Evolutionary conservation across 1,140 invertebrate genomes (phyloP).

Genomic region (Nasonia giraulti): DNA sequence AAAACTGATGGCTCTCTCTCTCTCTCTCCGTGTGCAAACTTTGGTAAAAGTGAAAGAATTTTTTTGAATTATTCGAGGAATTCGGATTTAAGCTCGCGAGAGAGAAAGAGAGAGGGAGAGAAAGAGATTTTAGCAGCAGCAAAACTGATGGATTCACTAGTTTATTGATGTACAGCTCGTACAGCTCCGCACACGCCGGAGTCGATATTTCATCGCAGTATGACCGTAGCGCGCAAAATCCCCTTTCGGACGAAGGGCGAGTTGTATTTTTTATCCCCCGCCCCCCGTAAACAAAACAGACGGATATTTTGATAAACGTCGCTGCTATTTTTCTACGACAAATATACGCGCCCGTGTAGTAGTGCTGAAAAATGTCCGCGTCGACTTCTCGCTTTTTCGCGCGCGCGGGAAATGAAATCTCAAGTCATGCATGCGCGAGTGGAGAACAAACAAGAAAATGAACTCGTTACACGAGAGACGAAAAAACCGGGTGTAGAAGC

Average conservation of each 20-base stretch:
- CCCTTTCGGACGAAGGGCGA: background rate
- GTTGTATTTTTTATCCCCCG: background rate
- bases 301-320: slow-evolving; percentile 3
- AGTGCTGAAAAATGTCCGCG: too few species aligned
- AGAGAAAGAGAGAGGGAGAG: too few species aligned
- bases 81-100: too few species aligned
- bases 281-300: background rate
- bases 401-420: too few species aligned
- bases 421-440: too few species aligned
- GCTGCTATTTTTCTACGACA: background rate
- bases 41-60: too few species aligned
- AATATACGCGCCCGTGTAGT: too few species aligned
- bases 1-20: slow-evolving; percentile 3
- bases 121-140: too few species aligned
- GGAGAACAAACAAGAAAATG: background rate
- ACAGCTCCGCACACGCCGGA: background rate
- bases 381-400: too few species aligned
- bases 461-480: background rate
- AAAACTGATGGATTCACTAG: background rate
- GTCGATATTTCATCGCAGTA: background rate
- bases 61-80: too few species aligned
- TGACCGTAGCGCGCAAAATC: background rate
- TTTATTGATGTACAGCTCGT: background rate
- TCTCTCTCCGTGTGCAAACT: slow-evolving; percentile 21
- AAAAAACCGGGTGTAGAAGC: too few species aligned